phyloP scores from a whole-genome alignment of 30 jellyfish, hydroid and myxozoan genomes.

The Hydractinia echinata region DNA sequence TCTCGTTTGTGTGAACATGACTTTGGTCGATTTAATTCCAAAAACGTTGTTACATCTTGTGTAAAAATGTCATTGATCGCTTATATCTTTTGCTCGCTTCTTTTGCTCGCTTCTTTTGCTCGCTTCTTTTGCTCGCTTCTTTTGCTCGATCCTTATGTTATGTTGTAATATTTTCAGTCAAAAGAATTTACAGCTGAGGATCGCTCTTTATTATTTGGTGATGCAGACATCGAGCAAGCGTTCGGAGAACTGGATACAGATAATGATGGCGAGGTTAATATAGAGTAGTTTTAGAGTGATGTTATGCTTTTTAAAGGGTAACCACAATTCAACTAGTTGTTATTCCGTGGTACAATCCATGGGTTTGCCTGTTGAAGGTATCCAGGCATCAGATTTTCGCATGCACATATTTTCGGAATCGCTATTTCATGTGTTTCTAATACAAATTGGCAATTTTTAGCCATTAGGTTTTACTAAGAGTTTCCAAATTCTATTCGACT shows the following conservation, averaged over 20 bases:
- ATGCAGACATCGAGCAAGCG: constrained; percentile 66
- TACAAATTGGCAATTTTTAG: too few species aligned
- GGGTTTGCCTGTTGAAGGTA: too few species aligned
- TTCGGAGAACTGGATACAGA: constrained; percentile 82
- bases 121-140: background rate
- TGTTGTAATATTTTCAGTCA: constrained; percentile 40
- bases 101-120: background rate
- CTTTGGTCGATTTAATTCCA: background rate
- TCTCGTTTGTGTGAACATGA: background rate
- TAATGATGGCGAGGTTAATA: constrained; percentile 88
- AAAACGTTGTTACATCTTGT: background rate
- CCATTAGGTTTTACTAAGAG: too few species aligned
- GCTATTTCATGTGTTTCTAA: too few species aligned
- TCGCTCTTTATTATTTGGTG: constrained; percentile 65
- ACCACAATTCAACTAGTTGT: too few species aligned
- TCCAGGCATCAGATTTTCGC: too few species aligned
- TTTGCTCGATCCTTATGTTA: background rate
- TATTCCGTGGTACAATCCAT: too few species aligned
- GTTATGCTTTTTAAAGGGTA: too few species aligned
- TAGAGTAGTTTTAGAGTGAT: too few species aligned
- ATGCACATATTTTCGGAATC: too few species aligned
- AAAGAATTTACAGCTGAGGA: constrained; percentile 70
- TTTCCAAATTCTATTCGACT: too few species aligned
- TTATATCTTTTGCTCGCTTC: background rate
- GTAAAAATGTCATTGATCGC: background rate